Evolutionary conservation across 1,140 invertebrate species (phyloP).

Genomic region (Druon quercuslanigerum): DNA sequence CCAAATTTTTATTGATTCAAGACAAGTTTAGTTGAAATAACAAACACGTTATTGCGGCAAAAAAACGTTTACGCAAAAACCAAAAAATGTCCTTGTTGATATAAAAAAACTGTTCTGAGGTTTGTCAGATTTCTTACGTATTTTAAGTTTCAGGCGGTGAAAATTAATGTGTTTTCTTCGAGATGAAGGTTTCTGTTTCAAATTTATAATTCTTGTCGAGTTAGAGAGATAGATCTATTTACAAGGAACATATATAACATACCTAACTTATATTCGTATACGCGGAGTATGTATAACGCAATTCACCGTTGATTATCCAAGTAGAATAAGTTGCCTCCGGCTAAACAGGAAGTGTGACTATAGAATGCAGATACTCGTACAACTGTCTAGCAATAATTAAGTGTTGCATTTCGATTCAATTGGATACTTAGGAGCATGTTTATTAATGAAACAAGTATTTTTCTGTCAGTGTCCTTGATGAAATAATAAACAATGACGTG

Average conservation of each 20-base stretch:
- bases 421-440: background rate
- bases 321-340: conserved; percentile 1
- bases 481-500: background rate
- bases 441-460: background rate
- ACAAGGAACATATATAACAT: background rate
- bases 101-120: background rate
- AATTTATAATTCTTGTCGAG: conserved; percentile 4
- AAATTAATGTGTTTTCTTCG: background rate
- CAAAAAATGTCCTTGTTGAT: too few species aligned
- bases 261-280: conserved; percentile 4
- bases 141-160: background rate
- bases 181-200: background rate
- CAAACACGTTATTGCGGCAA: too few species aligned
- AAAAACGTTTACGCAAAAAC: too few species aligned
- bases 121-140: background rate
- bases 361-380: conserved; percentile 13
- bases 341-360: conserved; percentile 14
- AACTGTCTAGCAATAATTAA: conserved; percentile 2
- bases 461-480: background rate
- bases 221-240: conserved; percentile 17
- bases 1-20: too few species aligned
- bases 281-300: conserved; percentile 29
- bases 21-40: too few species aligned
- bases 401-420: background rate
- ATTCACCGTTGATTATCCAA: conserved; percentile 29